Evolutionary conservation across 2,797 vertebrate genomes (phyloP).

Genomic region (Catharus ustulatus): DNA sequence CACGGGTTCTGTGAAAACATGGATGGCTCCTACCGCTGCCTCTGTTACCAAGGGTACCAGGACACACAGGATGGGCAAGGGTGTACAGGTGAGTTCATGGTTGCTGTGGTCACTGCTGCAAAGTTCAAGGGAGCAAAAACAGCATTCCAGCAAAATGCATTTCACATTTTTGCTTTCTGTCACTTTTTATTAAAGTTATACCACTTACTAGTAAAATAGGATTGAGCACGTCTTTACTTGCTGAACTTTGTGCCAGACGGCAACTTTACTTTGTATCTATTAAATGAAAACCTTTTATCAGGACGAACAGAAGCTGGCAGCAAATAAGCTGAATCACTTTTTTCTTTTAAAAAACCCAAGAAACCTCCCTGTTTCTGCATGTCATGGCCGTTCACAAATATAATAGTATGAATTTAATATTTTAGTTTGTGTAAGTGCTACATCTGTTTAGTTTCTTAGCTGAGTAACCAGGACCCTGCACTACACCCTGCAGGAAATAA

Average conservation of each 20-base stretch:
- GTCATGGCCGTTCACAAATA: background rate
- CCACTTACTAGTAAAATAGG: background rate
- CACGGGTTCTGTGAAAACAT: slow-evolving; percentile 93
- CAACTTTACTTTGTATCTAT: background rate
- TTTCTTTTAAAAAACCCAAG: background rate
- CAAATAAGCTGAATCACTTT: background rate
- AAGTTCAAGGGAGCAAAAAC: background rate
- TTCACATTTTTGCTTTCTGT: background rate
- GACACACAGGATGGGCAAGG: slow-evolving; percentile 82
- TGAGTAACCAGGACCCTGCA: background rate
- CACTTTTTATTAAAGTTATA: background rate
- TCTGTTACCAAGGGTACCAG: slow-evolving; percentile 93
- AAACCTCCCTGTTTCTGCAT: background rate
- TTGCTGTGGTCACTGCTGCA: background rate
- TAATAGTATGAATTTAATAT: background rate
- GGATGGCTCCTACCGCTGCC: slow-evolving; percentile 89
- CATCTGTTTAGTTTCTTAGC: slow-evolving; percentile 59
- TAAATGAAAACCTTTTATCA: background rate
- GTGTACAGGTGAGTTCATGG: slow-evolving; percentile 86
- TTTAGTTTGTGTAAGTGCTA: background rate
- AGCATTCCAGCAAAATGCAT: background rate
- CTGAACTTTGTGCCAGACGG: background rate
- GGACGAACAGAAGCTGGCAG: background rate
- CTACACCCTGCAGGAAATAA: slow-evolving; percentile 34
- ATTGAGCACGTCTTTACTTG: background rate